Evolutionary conservation across 2,113 vertebrate genomes (phyloP), one percentile per base, ranked within the genome.

Genomic region (Megaceryle maxima): DNA sequence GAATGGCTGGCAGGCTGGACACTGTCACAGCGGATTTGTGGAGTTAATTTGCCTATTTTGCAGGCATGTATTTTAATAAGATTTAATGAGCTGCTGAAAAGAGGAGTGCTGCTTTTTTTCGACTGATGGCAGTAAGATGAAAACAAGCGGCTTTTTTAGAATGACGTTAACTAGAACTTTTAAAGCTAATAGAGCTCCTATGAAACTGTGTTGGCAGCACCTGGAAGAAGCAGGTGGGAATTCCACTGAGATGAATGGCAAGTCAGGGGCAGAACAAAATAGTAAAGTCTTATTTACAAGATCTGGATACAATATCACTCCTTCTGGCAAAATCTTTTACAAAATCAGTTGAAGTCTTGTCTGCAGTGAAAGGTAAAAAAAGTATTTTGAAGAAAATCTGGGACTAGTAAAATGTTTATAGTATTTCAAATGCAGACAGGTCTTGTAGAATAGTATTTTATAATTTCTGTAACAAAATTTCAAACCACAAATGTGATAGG

Each of bases 11-110:
- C 37, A 73, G 31, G 37, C 62, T 91, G 91, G 80, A 91, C 84
- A 80, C n/a, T 86, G 68, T 92, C 94, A 94, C 60, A 83, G 59
- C 2, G 8, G 76, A 87, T 88, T 95, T 96, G 43, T 93, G 69
- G 56, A 88, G 73, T 90, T 92, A 81, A 94, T 92, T 96, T 84
- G 88, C 83, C 69, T 93, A 41, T 84, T 88, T 93, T 90, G 82
- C 64, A 75, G 51, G 26, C 88, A 92, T 75, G 35, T 90, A 88
- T 96, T 96, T 95, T 94, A 92, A 76, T 93, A 81, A 93, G 86
- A 87, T 87, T 81, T 95, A 96, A 94, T 92, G 90, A 93, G 90
- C 90, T 96, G 90, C 53, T 92, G 92, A 94, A 96, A 97, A 92
- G 91, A 90, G 66, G 76, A 88, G 69, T 92, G 80, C 68, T 96